Evolutionary conservation across 1,140 invertebrate genomes (phyloP), one percentile per base, ranked within the genome.

Genomic region (Papilio aristodemus): DNA sequence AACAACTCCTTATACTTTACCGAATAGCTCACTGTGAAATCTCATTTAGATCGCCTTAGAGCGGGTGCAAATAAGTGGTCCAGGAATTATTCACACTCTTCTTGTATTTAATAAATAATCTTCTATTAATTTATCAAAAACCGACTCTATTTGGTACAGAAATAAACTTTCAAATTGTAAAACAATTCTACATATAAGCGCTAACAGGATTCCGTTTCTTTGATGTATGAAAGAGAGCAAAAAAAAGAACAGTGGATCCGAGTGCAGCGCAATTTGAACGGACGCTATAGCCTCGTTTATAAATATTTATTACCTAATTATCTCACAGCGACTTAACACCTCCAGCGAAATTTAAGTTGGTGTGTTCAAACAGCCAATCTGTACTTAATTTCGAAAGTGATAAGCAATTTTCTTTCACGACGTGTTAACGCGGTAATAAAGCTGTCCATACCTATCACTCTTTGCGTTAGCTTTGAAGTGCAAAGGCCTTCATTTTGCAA

Each of bases 251-350:
- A 62, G 27, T 70, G 36, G 46, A 69, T 27, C 67, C 71, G 66
- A 69, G 50, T 71, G 69, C 71, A 77, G 67, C 58, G 76, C 63
- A 73, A 68, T 66, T 71, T 83, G 73, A 81, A 81, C 78, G 79
- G 77, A 78, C 76, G 76, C 72, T 74, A 76, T 63, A 74, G 74
- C 77, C 72, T 64, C 76, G 74, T 84, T 86, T 86, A 89, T 89
- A 86, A 89, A 89, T 87, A 89, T 89, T 86, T 89, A 89, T 87
- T 87, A 82, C 78, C 81, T 84, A 84, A 87, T 86, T 88, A 89
- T 84, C 70, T 74, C 71, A 73, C 72, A 58, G 71, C 70, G 73
- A 74, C 74, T 87, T 80, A 77, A 79, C 78, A 78, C 75, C 73
- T 78, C 71, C 62, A 75, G 72, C 72, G 69, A 67, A 62, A 76